Base-by-base conservation (phyloP, 2,888 invertebrate species). In the Orthosia cruda region DNA sequence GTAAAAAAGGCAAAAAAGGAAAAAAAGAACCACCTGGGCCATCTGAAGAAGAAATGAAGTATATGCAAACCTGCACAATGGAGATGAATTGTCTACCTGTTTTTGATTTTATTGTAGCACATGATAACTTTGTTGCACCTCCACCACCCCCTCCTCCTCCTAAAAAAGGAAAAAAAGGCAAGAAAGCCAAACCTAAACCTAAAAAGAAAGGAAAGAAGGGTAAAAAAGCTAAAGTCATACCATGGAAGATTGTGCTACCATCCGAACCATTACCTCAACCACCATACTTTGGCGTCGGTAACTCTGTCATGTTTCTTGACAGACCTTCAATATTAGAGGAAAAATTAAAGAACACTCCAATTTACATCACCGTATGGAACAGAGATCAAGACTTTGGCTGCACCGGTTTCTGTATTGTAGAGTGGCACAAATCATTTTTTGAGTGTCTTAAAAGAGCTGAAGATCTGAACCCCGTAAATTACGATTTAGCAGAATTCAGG, bases 21-120 rank as follows among this genome's bases (percentile, higher is more conserved):
- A 95, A 95, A 76, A 95, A 95, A 69, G 93, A 91, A 80, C 96
- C 96, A n/a, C 93, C 93, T 0, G 82, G 90, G 82, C 96, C 96
- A 16, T 94, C 96, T 0, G 96, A 96, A 89, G 96, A 96, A 92
- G 96, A 96, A 92, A 88, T 96, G 89, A 96, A 96, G 81, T 96
- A 91, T 74, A 94, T 95, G 94, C 94, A 95, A 92, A 95, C 96
- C 4, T 96, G 96, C 79, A 94, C 96, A 1, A 86, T 96, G 89
- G 94, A 96, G 89, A 94, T 96, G 94, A 94, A 92, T 66, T 96
- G 96, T 80, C 81, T 94, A 26, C 96, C 96, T 3, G 71, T 96
- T 20, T 96, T 96, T 84, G 95, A 96, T 80, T 96, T 96, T 71
- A 94, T 94, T 71, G 92, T 96, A 12, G 96, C 96, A n/a, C 96